These are phyloP conservation scores for Ariolimax columbianus DNA, from an alignment of 2,888 invertebrate species.

Conservation along the genomic window DNA sequence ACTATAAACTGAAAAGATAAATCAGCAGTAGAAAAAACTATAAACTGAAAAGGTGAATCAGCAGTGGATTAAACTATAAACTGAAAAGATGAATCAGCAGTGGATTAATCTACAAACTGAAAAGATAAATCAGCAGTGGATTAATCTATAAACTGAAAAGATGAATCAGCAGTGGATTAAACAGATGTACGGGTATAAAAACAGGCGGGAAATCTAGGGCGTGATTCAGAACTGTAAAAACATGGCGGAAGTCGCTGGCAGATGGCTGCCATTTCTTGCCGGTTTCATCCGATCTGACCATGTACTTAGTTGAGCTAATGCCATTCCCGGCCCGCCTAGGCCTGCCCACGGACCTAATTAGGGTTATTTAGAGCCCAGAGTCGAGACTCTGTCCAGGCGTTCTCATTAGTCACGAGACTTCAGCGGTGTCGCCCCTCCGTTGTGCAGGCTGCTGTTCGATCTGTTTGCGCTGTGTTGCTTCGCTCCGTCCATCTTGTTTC, in stretches of 20 bases:
- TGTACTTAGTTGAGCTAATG: constrained; percentile 21
- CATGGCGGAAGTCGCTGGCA: background rate
- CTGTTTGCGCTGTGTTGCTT: constrained; percentile 10
- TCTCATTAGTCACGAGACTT: constrained; percentile 28
- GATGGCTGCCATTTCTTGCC: background rate
- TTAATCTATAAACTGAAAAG: too few species aligned
- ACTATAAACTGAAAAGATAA: too few species aligned
- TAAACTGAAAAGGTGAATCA: too few species aligned
- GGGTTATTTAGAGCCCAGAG: constrained; percentile 25
- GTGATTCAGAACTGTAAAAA: too few species aligned
- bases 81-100: too few species aligned
- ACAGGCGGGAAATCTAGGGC: too few species aligned
- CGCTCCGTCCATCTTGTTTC: background rate
- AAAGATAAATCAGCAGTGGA: too few species aligned
- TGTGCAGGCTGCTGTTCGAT: constrained; percentile 12
- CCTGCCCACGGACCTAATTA: constrained; percentile 25
- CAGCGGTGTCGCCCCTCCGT: constrained; percentile 35
- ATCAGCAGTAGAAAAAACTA: too few species aligned
- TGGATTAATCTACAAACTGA: too few species aligned
- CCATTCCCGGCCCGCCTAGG: background rate
- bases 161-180: too few species aligned
- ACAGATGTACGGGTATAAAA: too few species aligned
- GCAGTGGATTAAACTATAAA: too few species aligned
- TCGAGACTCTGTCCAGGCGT: background rate
- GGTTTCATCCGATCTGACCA: background rate